phyloP scores from a whole-genome alignment of 2,113 vertebrate species.

The Sisor rabdophorus region DNA sequence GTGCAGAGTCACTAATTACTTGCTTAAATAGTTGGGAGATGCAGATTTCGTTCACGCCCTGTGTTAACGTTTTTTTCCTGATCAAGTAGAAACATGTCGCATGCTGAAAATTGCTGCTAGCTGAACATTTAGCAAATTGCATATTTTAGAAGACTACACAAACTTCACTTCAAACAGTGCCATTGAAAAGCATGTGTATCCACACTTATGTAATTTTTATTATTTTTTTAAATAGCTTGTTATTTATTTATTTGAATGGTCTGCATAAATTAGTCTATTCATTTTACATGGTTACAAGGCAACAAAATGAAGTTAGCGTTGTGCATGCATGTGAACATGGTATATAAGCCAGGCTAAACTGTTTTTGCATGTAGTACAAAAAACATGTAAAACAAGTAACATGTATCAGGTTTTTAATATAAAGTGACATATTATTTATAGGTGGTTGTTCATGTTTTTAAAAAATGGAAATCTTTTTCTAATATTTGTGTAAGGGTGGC shows the following conservation, averaged over 20 bases:
- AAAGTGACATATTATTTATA: too few species aligned
- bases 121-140: background rate
- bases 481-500: too few species aligned
- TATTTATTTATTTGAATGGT: background rate
- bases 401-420: too few species aligned
- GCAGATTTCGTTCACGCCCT: background rate
- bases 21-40: background rate
- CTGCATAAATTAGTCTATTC: too few species aligned
- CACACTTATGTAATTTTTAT: background rate
- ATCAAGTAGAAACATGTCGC: background rate
- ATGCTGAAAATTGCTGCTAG: background rate
- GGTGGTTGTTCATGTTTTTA: too few species aligned
- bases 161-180: background rate
- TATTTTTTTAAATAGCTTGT: background rate
- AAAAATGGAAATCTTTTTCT: too few species aligned
- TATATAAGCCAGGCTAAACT: too few species aligned
- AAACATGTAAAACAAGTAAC: too few species aligned
- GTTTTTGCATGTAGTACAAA: too few species aligned
- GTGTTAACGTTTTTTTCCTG: background rate
- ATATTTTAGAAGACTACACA: background rate
- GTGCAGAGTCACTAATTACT: background rate
- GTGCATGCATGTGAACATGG: too few species aligned
- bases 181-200: background rate
- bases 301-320: too few species aligned
- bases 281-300: too few species aligned